A percentile compares a stretch with the other conserved stretches of the same genome.
Evolutionary conservation across 2,113 vertebrate species (phyloP).

Genomic region (Microtus montanus): DNA sequence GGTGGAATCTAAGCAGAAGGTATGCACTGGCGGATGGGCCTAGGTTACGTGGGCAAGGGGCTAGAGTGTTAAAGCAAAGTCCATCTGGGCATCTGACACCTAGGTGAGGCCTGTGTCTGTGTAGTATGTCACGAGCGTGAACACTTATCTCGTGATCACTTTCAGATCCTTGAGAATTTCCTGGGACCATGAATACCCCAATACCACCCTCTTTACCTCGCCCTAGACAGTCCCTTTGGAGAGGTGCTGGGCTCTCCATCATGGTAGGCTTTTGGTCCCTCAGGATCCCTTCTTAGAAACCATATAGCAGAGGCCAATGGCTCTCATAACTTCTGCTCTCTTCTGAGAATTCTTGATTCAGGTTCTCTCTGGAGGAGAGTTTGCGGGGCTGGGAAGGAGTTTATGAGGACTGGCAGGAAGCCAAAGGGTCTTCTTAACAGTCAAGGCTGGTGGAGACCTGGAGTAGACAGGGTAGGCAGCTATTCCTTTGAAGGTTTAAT

Average conservation of each 20-base stretch:
- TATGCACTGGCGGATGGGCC: neutral
- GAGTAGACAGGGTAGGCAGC: neutral
- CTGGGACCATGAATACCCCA: neutral
- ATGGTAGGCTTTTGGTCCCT: neutral
- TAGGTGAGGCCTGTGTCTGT: neutral
- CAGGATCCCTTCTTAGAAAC: neutral
- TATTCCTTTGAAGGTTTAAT: neutral
- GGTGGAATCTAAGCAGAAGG: neutral
- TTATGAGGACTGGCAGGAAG: neutral
- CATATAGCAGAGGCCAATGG: neutral
- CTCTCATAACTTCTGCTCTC: neutral
- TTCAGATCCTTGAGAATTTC: neutral
- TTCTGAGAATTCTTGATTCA: neutral
- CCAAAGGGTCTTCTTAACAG: neutral
- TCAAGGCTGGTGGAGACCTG: neutral
- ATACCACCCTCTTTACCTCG: neutral
- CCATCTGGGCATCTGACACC: neutral
- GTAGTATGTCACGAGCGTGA: neutral
- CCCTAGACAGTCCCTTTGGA: too few species aligned
- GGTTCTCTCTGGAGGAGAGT: neutral
- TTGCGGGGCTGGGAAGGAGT: neutral
- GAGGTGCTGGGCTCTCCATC: too few species aligned
- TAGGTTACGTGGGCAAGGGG: neutral
- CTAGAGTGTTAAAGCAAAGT: neutral
- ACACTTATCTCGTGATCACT: neutral